Percentiles rank a stretch among this genome's conserved stretches.
Conservation (phyloP, 2,888 invertebrate genomes). For the Ochlodes sylvanus region DNA sequence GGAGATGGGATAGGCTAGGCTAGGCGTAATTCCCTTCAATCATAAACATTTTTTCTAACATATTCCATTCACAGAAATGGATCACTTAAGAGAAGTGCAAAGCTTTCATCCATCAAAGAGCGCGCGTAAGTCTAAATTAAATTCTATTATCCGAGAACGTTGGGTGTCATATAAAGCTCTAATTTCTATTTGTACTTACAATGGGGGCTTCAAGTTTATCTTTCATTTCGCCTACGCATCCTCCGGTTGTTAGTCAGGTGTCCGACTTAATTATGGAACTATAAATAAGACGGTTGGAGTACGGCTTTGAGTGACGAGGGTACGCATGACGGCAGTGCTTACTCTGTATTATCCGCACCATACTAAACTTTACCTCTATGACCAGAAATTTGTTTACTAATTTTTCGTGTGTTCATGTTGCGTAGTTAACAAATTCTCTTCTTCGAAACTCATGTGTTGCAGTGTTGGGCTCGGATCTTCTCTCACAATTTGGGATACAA, state of each 20-base stretch:
- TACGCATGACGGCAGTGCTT: slow-evolving; percentile 11
- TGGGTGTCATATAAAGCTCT: background rate
- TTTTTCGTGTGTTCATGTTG: slow-evolving; percentile 5
- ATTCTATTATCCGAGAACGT: no score
- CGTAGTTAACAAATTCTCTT: no score
- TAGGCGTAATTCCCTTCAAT: no score
- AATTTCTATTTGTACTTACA: slow-evolving; percentile 3
- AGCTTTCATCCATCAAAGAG: no score
- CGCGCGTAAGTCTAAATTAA: no score
- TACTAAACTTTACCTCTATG: slow-evolving; percentile 17
- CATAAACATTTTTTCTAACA: no score
- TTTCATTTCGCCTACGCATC: slow-evolving; percentile 30
- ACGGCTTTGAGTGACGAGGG: slow-evolving; percentile 31
- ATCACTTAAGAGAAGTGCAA: no score
- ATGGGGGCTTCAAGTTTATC: background rate
- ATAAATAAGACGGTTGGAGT: slow-evolving; percentile 28
- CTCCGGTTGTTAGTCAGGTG: slow-evolving; percentile 30
- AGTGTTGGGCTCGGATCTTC: no score
- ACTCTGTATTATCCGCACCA: slow-evolving; percentile 26
- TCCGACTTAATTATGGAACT: slow-evolving; percentile 29
- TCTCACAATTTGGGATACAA: no score
- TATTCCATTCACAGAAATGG: no score
- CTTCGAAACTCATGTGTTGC: no score
- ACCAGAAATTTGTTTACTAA: slow-evolving; percentile 16
- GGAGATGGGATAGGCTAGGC: no score